Evolutionary conservation across 64 coral and sea anemone species (phyloP), one percentile per base, ranked within the genome.

Genomic region (Orbicella faveolata): DNA sequence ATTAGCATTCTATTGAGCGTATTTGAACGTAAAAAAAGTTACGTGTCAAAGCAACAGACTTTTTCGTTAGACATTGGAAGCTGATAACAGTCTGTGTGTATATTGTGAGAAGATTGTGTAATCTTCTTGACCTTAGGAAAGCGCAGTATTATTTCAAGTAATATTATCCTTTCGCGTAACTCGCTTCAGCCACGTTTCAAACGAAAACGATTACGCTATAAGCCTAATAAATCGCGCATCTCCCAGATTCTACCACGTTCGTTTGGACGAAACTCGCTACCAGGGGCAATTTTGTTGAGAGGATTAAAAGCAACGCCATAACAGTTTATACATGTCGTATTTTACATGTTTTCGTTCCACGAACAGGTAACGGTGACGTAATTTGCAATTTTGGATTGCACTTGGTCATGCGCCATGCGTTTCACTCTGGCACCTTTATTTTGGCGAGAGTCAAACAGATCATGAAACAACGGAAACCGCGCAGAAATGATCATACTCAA

Each of bases 11-110:
- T 26, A 84, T 48, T 69, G 1, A 18, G 63, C 9, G 9, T 1
- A 25, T 48, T 51, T 69, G 81, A 36, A 36, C 19, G 57, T 14
- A 34, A 63, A 12, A 39, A 21, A 26, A 36, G 17, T 21, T 85
- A 72, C 82, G 82, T 85, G 82, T 70, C 82, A 85, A 48, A 11
- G 37, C 67, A 81, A 36, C 15, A 17, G 11, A 9, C 48, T 72
- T 68, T 48, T 23, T 68, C n/a, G 64, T 72, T 18, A 25, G 20
- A 10, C 64, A 72, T 37, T 51, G 11, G 9, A 52, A 33, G 13
- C 34, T 82, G 79, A 81, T 81, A 34, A 62, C 34, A 15, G 54
- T 62, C 79, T 33, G 41, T 55, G 12, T 61, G 41, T 81, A 8
- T 19, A 15, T 70, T 15, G 11, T 52, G 19, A 78, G 39, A 21